Percentiles rank a stretch among this genome's conserved stretches.
Conservation (phyloP, 2,888 invertebrate species). For the Malthinus seriepunctatus region DNA sequence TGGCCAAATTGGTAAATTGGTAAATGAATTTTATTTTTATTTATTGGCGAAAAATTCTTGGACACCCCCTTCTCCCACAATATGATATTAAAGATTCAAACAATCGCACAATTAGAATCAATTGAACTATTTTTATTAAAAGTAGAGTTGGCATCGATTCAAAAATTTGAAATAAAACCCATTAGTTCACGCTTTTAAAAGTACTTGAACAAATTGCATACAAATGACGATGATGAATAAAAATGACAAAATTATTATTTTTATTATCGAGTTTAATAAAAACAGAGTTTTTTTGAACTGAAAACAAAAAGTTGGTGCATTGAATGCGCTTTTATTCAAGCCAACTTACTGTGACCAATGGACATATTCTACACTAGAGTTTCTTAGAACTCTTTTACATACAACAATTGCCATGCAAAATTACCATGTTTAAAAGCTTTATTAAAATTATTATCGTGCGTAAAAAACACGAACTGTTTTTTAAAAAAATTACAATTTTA, state of each 20-base stretch:
- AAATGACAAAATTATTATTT: slow-evolving; percentile 7
- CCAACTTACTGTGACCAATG: slow-evolving; percentile 31
- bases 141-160: neutral
- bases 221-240: too few species aligned
- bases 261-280: neutral
- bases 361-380: slow-evolving; percentile 25
- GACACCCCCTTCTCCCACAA: too few species aligned
- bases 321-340: slow-evolving; percentile 19
- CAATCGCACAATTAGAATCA: neutral
- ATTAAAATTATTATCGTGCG: neutral
- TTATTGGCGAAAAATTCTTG: too few species aligned
- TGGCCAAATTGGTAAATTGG: too few species aligned
- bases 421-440: slow-evolving; percentile 15
- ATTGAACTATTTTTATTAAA: neutral
- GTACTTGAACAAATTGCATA: too few species aligned
- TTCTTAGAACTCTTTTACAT: slow-evolving; percentile 35
- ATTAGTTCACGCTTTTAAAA: too few species aligned
- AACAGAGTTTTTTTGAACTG: slow-evolving; percentile 9
- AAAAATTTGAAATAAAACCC: too few species aligned
- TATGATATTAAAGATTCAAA: neutral
- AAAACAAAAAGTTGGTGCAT: slow-evolving; percentile 6
- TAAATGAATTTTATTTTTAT: too few species aligned
- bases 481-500: too few species aligned
- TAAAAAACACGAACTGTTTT: too few species aligned
- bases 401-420: slow-evolving; percentile 37